Conservation (phyloP, 1,140 invertebrate species). For the Pectinophora gossypiella region DNA sequence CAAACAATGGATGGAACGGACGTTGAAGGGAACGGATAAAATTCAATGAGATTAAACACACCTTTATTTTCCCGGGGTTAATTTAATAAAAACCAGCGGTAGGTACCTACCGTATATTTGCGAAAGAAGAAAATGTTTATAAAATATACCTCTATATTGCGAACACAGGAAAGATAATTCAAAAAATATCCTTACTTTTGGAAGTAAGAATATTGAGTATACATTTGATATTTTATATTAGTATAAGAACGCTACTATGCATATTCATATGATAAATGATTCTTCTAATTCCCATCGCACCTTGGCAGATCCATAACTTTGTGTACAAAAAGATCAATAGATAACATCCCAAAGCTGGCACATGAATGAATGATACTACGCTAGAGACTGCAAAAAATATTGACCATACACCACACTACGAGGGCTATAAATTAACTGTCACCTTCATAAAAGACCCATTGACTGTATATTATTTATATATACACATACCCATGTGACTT, state of each 20-base stretch:
- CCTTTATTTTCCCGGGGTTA: background rate
- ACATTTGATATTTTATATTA: too few relatives aligned
- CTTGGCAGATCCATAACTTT: background rate
- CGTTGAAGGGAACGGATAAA: too few relatives aligned
- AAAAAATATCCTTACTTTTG: too few relatives aligned
- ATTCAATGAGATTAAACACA: too few relatives aligned
- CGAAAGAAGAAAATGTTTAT: too few relatives aligned
- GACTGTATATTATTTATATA: conserved; percentile 1
- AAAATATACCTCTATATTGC: too few relatives aligned
- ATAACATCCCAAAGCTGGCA: background rate
- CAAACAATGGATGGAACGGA: too few relatives aligned
- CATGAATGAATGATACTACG: background rate
- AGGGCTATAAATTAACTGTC: conserved; percentile 42
- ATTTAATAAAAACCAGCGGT: too few relatives aligned
- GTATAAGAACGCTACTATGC: too few relatives aligned
- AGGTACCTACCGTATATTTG: too few relatives aligned
- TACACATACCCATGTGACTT: conserved; percentile 12
- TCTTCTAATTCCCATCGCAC: background rate
- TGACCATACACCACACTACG: conserved; percentile 19
- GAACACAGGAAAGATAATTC: too few relatives aligned
- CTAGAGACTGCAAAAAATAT: conserved; percentile 22
- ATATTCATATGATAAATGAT: background rate
- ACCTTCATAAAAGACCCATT: conserved; percentile 30
- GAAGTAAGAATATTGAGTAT: too few relatives aligned
- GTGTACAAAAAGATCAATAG: background rate